Base-by-base conservation (phyloP, 2,888 invertebrate species). In the Epinotia demarniana region DNA sequence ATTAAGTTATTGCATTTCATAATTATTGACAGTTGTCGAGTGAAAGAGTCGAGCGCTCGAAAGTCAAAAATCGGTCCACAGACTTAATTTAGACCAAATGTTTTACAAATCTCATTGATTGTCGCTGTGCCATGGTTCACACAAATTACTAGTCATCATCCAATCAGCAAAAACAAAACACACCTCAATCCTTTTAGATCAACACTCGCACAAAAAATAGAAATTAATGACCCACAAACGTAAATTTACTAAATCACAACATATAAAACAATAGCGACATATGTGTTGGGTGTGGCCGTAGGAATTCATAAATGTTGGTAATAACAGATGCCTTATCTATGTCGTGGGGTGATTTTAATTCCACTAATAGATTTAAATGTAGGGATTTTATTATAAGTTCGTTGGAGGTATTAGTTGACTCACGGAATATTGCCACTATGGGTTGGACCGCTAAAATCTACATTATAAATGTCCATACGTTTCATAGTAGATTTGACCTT, bases 281-380 rank as follows among this genome's bases (percentile, higher is more conserved):
- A 57, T 69, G 27, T 69, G 70, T 70, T 49, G 64, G 81, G 83
- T 75, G 82, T 61, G 82, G 78, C 76, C 69, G 78, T 76, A 73
- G 77, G 73, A 74, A 77, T 77, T 73, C 74, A 63, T 78, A 78
- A 84, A 85, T 84, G 82, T 68, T 19, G 39, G 74, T 86, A 84
- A 86, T 85, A 82, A 77, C 72, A 81, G 89, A 89, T 89, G 77
- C 57, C 74, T 80, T 82, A 89, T 89, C 89, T 82, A 62, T 81
- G 83, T 81, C 83, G 82, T 83, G 82, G 85, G 84, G 85, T 74
- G 82, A 78, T 83, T 85, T 88, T 89, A 86, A 90, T 88, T 90
- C 86, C 76, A 79, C 78, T 90, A 90, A 90, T 89, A 88, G 90
- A 88, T 90, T 89, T 87, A 88, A 87, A 88, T 88, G 89, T 83